Percentiles rank a stretch among this genome's conserved stretches.
Conservation (phyloP, 2,888 invertebrate genomes). For the Epinotia bilunana region DNA sequence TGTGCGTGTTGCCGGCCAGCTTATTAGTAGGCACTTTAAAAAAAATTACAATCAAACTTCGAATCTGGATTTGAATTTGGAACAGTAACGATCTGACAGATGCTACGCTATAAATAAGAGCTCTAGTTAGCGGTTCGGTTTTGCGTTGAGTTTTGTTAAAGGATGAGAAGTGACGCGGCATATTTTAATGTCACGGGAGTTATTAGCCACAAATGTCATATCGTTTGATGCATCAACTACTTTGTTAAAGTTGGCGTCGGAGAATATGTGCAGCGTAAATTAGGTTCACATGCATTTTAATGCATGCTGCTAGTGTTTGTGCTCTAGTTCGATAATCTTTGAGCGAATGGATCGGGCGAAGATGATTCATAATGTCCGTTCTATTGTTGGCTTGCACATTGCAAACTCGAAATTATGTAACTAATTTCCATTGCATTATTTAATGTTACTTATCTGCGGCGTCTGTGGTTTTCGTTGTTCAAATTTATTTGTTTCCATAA, state of each 20-base stretch:
- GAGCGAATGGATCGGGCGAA: slow-evolving; percentile 75
- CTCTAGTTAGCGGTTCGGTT: slow-evolving; percentile 69
- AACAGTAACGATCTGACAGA: slow-evolving; percentile 80
- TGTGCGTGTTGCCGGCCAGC: slow-evolving; percentile 74
- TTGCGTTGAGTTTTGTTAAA: slow-evolving; percentile 67
- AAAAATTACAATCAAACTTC: slow-evolving; percentile 83
- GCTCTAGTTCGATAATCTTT: slow-evolving; percentile 83
- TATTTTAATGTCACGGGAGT: slow-evolving; percentile 75
- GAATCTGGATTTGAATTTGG: slow-evolving; percentile 80
- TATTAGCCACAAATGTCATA: slow-evolving; percentile 77
- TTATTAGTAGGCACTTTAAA: slow-evolving; percentile 78
- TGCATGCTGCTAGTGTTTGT: slow-evolving; percentile 79
- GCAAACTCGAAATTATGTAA: slow-evolving; percentile 75
- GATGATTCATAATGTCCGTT: slow-evolving; percentile 80
- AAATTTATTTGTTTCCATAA: slow-evolving; percentile 45
- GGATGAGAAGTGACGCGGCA: slow-evolving; percentile 58
- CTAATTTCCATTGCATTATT: slow-evolving; percentile 65
- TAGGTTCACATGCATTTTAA: slow-evolving; percentile 83
- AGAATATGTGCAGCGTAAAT: slow-evolving; percentile 80
- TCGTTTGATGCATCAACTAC: slow-evolving; percentile 80
- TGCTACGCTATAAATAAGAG: slow-evolving; percentile 80
- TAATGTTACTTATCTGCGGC: slow-evolving; percentile 52
- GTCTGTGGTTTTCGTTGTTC: slow-evolving; percentile 42
- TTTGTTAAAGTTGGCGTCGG: slow-evolving; percentile 74
- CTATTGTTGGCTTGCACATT: slow-evolving; percentile 80